Evolutionary conservation across 2,888 invertebrate genomes (phyloP).

Genomic region (Dynastes maya): DNA sequence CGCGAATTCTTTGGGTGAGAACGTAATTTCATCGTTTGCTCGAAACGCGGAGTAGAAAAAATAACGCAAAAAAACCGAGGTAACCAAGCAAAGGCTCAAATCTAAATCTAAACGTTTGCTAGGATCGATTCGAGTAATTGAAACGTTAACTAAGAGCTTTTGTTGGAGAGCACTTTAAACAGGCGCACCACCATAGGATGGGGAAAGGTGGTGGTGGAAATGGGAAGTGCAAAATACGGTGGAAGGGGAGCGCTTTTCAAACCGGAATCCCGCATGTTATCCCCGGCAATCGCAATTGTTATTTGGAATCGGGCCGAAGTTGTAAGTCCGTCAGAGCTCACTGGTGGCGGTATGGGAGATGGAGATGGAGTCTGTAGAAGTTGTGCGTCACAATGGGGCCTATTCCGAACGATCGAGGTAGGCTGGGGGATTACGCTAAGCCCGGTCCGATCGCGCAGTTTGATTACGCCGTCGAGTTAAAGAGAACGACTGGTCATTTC

Average conservation of each 20-base stretch:
- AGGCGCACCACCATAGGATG: too few relatives aligned
- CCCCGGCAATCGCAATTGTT: constrained; percentile 54
- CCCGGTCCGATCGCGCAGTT: constrained; percentile 58
- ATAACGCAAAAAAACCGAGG: not conserved
- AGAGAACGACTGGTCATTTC: constrained; percentile 59
- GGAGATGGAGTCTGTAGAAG: too few relatives aligned
- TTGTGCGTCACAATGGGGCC: constrained; percentile 57
- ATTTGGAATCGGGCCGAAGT: constrained; percentile 55
- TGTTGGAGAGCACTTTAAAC: constrained; percentile 44
- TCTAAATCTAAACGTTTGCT: constrained; percentile 5
- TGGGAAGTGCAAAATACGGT: too few relatives aligned
- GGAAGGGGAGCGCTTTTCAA: constrained; percentile 52
- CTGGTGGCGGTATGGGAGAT: constrained; percentile 46
- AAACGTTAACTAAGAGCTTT: constrained; percentile 61
- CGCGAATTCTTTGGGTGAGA: not conserved
- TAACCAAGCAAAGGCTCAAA: not conserved
- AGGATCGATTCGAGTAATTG: constrained; percentile 56
- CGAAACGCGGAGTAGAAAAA: not conserved
- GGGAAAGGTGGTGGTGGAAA: too few relatives aligned
- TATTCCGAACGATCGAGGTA: constrained; percentile 52
- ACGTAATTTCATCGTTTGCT: not conserved
- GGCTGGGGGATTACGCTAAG: constrained; percentile 59
- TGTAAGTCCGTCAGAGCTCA: constrained; percentile 59
- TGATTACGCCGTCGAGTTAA: constrained; percentile 57
- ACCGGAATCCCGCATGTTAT: constrained; percentile 60